These are phyloP conservation scores for Spisula solida DNA, from an alignment of 2,888 invertebrate species.

Conservation along the genomic window DNA sequence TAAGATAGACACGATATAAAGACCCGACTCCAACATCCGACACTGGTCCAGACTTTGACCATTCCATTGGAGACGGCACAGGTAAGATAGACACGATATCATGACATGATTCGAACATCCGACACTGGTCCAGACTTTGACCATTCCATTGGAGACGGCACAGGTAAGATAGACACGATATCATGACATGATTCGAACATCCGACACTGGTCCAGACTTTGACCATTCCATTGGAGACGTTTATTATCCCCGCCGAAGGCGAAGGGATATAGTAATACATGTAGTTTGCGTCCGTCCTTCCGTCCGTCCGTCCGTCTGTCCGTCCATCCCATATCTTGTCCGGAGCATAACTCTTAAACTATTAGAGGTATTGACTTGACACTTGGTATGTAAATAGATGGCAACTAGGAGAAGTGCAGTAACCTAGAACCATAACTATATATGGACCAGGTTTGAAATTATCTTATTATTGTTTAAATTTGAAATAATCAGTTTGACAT, in stretches of 20 bases:
- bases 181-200: background rate
- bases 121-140: constrained; percentile 9
- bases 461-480: background rate
- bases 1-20: background rate
- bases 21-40: background rate
- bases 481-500: background rate
- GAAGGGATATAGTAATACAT: too few species aligned
- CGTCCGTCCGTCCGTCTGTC: too few species aligned
- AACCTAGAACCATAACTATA: too few species aligned
- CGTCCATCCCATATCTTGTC: too few species aligned
- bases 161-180: background rate
- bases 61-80: background rate
- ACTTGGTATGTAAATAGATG: too few species aligned
- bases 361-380: too few species aligned
- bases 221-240: background rate
- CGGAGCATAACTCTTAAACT: too few species aligned
- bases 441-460: too few species aligned
- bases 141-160: background rate
- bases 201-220: background rate
- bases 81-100: background rate
- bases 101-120: background rate
- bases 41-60: constrained; percentile 5
- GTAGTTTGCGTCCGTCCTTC: background rate
- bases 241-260: too few species aligned
- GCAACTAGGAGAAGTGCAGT: too few species aligned